A percentile compares a stretch with the other conserved stretches of the same genome.
These are phyloP conservation scores for Tyria jacobaeae DNA, from an alignment of 2,888 invertebrate genomes.

Conservation along the genomic window DNA sequence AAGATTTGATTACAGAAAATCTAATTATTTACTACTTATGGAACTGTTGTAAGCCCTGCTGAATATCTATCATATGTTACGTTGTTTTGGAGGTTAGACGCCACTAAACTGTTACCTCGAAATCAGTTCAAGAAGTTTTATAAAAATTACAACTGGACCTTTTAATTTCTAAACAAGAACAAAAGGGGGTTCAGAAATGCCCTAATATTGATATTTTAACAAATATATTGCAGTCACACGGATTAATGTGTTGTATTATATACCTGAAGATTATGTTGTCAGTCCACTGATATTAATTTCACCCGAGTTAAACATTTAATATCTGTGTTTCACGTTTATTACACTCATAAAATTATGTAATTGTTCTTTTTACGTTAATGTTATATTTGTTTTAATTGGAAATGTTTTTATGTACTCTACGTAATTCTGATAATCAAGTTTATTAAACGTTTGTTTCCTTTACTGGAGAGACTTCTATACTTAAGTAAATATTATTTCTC, in stretches of 20 bases:
- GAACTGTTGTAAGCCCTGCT: no score
- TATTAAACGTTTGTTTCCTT: no score
- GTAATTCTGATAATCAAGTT: not conserved
- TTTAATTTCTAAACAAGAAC: no score
- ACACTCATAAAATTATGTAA: slow-evolving; percentile 17
- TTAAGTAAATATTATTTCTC: no score
- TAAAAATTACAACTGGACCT: no score
- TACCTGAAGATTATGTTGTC: slow-evolving; percentile 29
- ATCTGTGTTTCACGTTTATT: slow-evolving; percentile 24
- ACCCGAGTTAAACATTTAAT: slow-evolving; percentile 12
- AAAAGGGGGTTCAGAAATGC: not conserved
- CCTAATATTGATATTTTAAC: not conserved
- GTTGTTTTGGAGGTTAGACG: no score
- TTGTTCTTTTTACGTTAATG: slow-evolving; percentile 5
- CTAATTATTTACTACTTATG: no score
- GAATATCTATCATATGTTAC: no score
- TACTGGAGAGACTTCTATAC: no score
- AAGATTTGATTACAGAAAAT: no score
- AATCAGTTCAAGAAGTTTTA: no score
- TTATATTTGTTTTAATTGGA: slow-evolving; percentile 13
- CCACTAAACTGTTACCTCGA: no score
- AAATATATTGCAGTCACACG: not conserved
- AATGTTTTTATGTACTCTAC: not conserved
- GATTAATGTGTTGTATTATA: not conserved
- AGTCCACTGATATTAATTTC: slow-evolving; percentile 35